These are phyloP conservation scores for Micromussa lordhowensis DNA, from an alignment of 92 coral and sea anemone genomes.

Conservation along the genomic window DNA sequence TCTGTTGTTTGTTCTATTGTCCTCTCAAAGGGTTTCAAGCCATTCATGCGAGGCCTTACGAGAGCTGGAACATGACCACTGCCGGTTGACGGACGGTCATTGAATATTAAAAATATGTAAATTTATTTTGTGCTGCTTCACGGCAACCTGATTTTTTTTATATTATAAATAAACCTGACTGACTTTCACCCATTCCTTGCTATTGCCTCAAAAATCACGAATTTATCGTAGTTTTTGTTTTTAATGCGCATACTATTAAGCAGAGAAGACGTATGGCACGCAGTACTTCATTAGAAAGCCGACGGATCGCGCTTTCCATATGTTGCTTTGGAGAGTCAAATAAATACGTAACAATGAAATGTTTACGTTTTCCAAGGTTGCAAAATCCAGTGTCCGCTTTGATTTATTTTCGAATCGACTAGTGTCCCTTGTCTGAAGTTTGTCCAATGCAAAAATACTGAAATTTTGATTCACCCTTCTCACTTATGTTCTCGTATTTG, in stretches of 20 bases:
- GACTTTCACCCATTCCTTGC: background rate
- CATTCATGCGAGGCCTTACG: too few relatives aligned
- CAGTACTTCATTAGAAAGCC: background rate
- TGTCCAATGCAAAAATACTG: background rate
- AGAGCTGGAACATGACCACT: too few relatives aligned
- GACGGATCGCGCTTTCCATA: background rate
- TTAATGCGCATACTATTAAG: background rate
- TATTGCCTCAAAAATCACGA: background rate
- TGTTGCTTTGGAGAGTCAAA: background rate
- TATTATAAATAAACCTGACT: background rate
- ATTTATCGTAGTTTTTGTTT: background rate
- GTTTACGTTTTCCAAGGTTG: background rate
- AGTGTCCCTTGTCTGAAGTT: background rate
- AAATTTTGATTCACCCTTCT: background rate
- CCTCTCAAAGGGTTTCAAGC: too few relatives aligned
- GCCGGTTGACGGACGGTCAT: background rate
- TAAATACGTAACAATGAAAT: background rate
- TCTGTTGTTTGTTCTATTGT: too few relatives aligned
- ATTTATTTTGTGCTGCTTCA: background rate
- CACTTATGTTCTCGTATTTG: background rate
- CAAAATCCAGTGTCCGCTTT: background rate
- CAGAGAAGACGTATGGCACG: background rate
- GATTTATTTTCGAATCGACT: background rate
- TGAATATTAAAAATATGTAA: too few relatives aligned
- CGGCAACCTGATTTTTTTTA: background rate